Evolutionary conservation across 2,888 invertebrate genomes (phyloP), one percentile per base, ranked within the genome.

Genomic region (Noctua pronuba): DNA sequence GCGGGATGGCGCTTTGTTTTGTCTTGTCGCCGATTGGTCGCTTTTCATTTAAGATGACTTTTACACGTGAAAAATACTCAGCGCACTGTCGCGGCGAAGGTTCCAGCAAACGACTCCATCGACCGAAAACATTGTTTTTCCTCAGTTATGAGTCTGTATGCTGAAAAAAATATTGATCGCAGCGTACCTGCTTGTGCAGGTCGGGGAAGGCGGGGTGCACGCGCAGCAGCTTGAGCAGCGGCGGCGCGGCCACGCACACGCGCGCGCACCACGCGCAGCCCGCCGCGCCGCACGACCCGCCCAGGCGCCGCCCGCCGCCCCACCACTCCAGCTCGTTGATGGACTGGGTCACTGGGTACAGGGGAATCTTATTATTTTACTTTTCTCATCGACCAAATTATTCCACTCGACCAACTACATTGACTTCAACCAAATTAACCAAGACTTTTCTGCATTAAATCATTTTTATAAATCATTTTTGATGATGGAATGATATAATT

Each of bases 241-340:
- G 94, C 87, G 89, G 89, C 84, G 90, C 80, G 88, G 85, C 82
- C 67, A 86, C 74, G 58, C 86, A 89, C 75, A 90, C 72, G 76
- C 90, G 91, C n/a, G 88, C 94, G 93, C 93, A 95, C 84, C 88
- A 92, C 81, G 74, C 89, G 93, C 94, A 95, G 77, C 84, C 91
- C 58, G 86, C 87, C 82, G 84, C 90, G 83, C 89, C 83, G 80
- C 91, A 86, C 86, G 90, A 64, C 38, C 91, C 91, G 79, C 92
- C 95, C 86, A 92, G 78, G 49, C 94, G 93, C 70, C 95, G 94
- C 72, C 92, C 93, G 66, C 77, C 79, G 77, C 94, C 93, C 90
- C 90, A 91, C 94, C 94, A 94, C 86, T 95, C 95, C 89, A 96
- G 18, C 92, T 95, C 96, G 91, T 93, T 94, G 73, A 92, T 84